Percentiles rank a stretch among this genome's conserved stretches.
These are phyloP conservation scores for Brachypterus glaber DNA, from an alignment of 2,888 invertebrate genomes.

Conservation along the genomic window DNA sequence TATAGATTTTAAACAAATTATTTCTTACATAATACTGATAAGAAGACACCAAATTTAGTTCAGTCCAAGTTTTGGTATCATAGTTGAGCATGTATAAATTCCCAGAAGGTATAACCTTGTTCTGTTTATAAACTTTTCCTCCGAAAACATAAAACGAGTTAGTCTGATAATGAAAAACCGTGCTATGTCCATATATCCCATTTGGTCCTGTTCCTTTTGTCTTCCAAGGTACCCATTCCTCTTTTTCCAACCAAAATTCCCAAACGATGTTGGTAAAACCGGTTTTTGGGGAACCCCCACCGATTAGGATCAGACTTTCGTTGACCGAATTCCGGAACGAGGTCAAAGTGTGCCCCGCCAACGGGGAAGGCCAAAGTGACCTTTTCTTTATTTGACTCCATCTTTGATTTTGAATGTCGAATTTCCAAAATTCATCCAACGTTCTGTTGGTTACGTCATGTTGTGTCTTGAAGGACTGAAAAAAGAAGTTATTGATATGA, in stretches of 20 bases:
- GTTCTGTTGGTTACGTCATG: constrained; percentile 47
- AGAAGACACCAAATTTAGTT: constrained; percentile 39
- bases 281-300: constrained; percentile 69
- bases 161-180: constrained; percentile 72
- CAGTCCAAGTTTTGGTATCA: constrained; percentile 69
- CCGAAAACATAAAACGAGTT: constrained; percentile 86
- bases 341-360: constrained; percentile 88
- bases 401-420: constrained; percentile 73
- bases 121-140: constrained; percentile 68
- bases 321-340: constrained; percentile 61
- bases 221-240: constrained; percentile 60
- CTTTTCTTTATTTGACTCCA: constrained; percentile 60
- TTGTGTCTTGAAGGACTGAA: no score
- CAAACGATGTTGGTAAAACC: constrained; percentile 68
- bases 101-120: constrained; percentile 51
- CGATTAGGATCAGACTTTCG: constrained; percentile 73
- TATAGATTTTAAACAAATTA: no score
- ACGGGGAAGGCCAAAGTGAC: constrained; percentile 54
- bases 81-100: constrained; percentile 70
- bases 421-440: constrained; percentile 86
- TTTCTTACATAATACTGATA: background rate
- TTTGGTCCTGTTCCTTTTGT: constrained; percentile 66
- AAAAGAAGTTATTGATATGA: no score
- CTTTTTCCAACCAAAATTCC: constrained; percentile 71
- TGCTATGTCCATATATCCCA: constrained; percentile 81